Conservation (phyloP, 2,113 vertebrate species). For the Stigmatopora argus region DNA sequence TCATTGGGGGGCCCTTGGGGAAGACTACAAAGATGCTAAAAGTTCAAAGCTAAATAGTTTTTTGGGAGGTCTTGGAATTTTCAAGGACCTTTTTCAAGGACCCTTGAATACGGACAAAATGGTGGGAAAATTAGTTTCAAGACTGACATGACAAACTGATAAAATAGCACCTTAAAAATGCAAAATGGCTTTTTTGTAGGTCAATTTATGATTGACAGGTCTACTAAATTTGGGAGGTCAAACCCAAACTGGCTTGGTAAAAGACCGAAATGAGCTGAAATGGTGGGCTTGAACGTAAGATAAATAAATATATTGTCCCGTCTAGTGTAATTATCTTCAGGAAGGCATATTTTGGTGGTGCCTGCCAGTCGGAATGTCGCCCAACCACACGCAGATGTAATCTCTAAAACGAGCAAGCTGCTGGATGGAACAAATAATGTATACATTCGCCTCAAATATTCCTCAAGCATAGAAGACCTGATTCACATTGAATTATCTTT, state of each 20-base stretch:
- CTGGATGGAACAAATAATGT: neutral
- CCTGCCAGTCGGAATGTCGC: neutral
- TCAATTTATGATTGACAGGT: neutral
- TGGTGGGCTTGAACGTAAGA: neutral
- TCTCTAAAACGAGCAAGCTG: neutral
- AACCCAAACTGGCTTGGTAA: neutral
- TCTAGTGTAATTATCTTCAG: neutral
- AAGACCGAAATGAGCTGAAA: neutral
- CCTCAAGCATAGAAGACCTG: neutral
- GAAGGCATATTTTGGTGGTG: neutral
- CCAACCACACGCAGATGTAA: neutral
- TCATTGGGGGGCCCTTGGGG: no score
- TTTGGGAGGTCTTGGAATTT: no score
- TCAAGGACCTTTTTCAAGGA: no score
- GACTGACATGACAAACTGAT: no score
- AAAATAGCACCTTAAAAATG: no score
- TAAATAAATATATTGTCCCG: neutral
- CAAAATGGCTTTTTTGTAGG: neutral
- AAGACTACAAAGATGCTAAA: no score
- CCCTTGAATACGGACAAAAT: no score
- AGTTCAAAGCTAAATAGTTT: no score
- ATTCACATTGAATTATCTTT: neutral
- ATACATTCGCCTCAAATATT: neutral
- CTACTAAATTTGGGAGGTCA: neutral
- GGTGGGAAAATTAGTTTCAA: no score